These are phyloP conservation scores for Synergus laeviventris DNA, from an alignment of 2,888 invertebrate genomes.

Conservation along the genomic window DNA sequence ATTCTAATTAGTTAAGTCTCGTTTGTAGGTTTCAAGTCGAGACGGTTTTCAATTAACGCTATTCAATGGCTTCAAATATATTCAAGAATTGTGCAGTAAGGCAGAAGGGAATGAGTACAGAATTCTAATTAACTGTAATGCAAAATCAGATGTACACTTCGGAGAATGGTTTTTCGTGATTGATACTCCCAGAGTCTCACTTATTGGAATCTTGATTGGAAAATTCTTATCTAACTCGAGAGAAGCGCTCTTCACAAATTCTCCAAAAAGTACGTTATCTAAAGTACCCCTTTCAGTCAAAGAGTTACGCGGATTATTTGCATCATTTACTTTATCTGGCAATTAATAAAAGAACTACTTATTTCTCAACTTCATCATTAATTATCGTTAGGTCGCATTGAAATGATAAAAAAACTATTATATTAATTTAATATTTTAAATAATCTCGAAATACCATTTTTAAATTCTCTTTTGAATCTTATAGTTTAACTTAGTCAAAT, in stretches of 20 bases:
- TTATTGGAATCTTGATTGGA: slow-evolving; percentile 9
- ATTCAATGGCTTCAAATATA: background rate
- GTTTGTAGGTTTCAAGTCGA: background rate
- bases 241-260: background rate
- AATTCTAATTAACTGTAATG: background rate
- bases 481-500: background rate
- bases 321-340: background rate
- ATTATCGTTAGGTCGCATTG: background rate
- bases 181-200: background rate
- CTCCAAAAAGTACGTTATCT: background rate
- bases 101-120: background rate
- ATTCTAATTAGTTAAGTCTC: background rate
- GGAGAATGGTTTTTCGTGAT: background rate
- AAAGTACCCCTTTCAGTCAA: slow-evolving; percentile 3
- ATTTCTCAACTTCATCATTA: background rate
- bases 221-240: background rate
- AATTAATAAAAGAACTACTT: background rate
- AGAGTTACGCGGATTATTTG: background rate
- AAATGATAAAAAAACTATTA: background rate
- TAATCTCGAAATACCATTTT: background rate
- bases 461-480: background rate
- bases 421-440: background rate
- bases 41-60: background rate
- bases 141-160: background rate
- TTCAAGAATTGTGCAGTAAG: background rate